Evolutionary conservation across 2,888 invertebrate species (phyloP).

Genomic region (Mythimna vitellina): DNA sequence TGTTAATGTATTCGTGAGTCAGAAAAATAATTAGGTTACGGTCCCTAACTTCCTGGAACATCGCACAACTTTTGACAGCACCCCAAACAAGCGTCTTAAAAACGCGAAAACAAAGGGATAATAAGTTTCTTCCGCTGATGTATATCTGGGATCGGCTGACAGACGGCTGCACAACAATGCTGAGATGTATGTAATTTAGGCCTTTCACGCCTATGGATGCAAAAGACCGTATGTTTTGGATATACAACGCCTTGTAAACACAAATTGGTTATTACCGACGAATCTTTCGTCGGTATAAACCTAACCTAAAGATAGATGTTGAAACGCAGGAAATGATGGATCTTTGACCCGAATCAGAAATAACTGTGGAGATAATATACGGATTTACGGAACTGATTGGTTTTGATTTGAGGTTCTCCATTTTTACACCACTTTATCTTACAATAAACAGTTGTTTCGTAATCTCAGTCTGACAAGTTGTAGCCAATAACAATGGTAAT

Average conservation of each 20-base stretch:
- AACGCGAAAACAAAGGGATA: slow-evolving; percentile 74
- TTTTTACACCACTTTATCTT: slow-evolving; percentile 24
- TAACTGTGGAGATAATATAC: slow-evolving; percentile 30
- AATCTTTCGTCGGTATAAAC: too few species aligned
- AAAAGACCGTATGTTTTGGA: slow-evolving; percentile 71
- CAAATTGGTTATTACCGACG: slow-evolving; percentile 74
- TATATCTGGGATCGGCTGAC: slow-evolving; percentile 70
- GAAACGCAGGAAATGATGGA: slow-evolving; percentile 59
- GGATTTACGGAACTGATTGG: slow-evolving; percentile 37
- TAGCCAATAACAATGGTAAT: slow-evolving; percentile 26
- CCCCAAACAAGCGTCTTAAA: slow-evolving; percentile 45
- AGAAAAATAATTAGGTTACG: slow-evolving; percentile 21
- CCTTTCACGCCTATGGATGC: slow-evolving; percentile 69
- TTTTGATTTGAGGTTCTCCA: slow-evolving; percentile 36
- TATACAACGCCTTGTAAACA: slow-evolving; percentile 75
- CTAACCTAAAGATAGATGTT: slow-evolving; percentile 66
- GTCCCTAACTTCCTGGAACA: slow-evolving; percentile 24
- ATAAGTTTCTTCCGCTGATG: slow-evolving; percentile 74
- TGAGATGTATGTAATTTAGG: slow-evolving; percentile 71
- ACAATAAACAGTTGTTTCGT: slow-evolving; percentile 9
- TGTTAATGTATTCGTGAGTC: slow-evolving; percentile 1
- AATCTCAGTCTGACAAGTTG: slow-evolving; percentile 23
- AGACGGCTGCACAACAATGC: slow-evolving; percentile 67
- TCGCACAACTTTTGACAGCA: slow-evolving; percentile 24
- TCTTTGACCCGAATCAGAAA: slow-evolving; percentile 55